phyloP scores from a whole-genome alignment of 2,797 vertebrate genomes.

The Protonibea diacanthus region DNA sequence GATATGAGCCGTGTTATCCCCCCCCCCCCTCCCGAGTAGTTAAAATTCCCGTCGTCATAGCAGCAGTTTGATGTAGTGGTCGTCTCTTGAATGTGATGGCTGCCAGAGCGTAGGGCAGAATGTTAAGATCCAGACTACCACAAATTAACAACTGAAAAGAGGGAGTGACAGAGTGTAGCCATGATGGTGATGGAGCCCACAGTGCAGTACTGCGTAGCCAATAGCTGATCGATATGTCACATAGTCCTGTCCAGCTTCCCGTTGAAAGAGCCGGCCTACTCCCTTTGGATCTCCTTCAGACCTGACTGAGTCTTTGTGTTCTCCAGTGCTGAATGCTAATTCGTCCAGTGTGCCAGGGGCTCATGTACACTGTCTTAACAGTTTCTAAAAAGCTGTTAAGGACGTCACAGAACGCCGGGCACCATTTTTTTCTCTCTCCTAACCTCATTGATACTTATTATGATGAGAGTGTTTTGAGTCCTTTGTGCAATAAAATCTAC shows the following conservation, averaged over 20 bases:
- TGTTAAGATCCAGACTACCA: conserved; percentile 63
- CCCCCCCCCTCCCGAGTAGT: conserved; percentile 25
- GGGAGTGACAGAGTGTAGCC: conserved; percentile 73
- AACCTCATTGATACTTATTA: conserved; percentile 49
- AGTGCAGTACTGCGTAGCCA: conserved; percentile 69
- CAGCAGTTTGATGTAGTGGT: conserved; percentile 73
- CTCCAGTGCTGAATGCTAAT: conserved; percentile 74
- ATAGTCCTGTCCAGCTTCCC: conserved; percentile 60
- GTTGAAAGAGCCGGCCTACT: conserved; percentile 48
- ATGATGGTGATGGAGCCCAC: conserved; percentile 68
- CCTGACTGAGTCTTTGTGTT: conserved; percentile 67
- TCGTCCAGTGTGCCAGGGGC: conserved; percentile 49
- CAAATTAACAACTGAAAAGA: conserved; percentile 77
- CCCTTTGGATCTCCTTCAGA: conserved; percentile 74
- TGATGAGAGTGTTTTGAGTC: conserved; percentile 30
- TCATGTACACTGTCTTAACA: conserved; percentile 35
- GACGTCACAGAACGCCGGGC: conserved; percentile 54
- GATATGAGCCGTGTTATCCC: conserved; percentile 20
- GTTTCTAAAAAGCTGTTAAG: conserved; percentile 72
- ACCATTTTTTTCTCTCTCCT: conserved; percentile 18
- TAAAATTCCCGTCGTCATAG: conserved; percentile 64
- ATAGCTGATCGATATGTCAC: conserved; percentile 78
- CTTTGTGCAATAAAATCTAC: conserved; percentile 43
- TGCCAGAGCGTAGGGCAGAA: conserved; percentile 57
- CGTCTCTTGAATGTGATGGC: conserved; percentile 67